Base-by-base conservation (phyloP, 2,888 invertebrate species). In the Sphecodes monilicornis region DNA sequence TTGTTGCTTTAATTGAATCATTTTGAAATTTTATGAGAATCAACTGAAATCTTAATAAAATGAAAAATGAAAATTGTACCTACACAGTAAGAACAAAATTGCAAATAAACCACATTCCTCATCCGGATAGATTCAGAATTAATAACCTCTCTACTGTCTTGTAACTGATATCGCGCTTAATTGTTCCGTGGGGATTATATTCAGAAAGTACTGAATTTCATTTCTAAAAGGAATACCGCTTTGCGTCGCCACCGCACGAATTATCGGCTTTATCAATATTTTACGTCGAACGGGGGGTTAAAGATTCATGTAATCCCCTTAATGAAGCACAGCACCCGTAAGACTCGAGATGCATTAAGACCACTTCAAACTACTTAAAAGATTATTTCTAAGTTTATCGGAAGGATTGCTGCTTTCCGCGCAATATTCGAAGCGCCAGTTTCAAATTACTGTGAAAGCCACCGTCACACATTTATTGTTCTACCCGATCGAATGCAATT, bases 381-480 rank as follows among this genome's bases (percentile, higher is more conserved):
- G 85, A 76, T 83, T 79, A 83, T 70, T 69, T 83, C 60, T 72
- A 16, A 68, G 70, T 76, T 76, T 78, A 76, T 83, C 73, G 76
- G 13, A 64, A 26, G 73, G 64, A 74, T 79, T 60, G 57, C 60
- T 32, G 16, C 36, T 22, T 74, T n/a, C n/a, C 50, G n/a, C 43
- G 73, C 39, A 32, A 26, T 82, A 72, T 72, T 76, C 46, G 60
- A 43, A 36, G 57, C 60, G 50, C 32, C 26, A 36, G 39, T 29
- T 11, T 1, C 18, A n/a, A 73, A 73, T 43, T 26, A 73, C 36
- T 70, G n/a, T 77, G 69, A 64, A 84, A 74, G 11, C 69, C 13
- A 6, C 36, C 32, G n/a, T 43, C 46, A 1, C 46, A 1, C 36
- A 36, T 77, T 69, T 69, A 39, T 57, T n/a, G 46, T 13, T 29